Evolutionary conservation across 2,797 vertebrate genomes (phyloP).

Genomic region (Lateolabrax maculatus): DNA sequence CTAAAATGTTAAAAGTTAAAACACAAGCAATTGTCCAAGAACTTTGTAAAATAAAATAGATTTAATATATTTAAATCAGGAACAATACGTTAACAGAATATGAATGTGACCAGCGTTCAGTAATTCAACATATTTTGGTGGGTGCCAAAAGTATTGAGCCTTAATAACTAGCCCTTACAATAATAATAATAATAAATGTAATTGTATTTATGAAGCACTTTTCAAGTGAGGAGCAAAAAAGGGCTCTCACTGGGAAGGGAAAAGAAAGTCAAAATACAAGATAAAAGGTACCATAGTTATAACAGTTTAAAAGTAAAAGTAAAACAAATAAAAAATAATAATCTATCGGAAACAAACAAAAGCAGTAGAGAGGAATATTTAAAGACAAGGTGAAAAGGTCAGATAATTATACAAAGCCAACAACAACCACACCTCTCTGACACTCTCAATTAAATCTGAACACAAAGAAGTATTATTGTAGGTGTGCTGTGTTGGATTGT

Average conservation of each 20-base stretch:
- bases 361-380: background rate
- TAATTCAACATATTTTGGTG: background rate
- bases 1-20: background rate
- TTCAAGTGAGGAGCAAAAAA: background rate
- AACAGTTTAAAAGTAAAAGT: background rate
- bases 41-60: background rate
- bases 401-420: background rate
- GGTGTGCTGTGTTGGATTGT: background rate
- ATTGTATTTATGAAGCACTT: background rate
- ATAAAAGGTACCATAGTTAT: background rate
- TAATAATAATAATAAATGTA: background rate
- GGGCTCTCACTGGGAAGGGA: background rate
- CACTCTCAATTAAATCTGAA: background rate
- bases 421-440: slow-evolving; percentile 6
- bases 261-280: background rate
- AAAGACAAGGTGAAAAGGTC: background rate
- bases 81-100: background rate
- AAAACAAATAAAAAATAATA: background rate
- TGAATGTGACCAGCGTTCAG: background rate
- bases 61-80: background rate
- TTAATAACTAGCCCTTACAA: background rate
- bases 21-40: background rate
- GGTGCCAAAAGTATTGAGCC: background rate
- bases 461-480: background rate
- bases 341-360: background rate